Evolutionary conservation across 2,113 vertebrate genomes (phyloP).

Genomic region (Copsychus sechellarum): DNA sequence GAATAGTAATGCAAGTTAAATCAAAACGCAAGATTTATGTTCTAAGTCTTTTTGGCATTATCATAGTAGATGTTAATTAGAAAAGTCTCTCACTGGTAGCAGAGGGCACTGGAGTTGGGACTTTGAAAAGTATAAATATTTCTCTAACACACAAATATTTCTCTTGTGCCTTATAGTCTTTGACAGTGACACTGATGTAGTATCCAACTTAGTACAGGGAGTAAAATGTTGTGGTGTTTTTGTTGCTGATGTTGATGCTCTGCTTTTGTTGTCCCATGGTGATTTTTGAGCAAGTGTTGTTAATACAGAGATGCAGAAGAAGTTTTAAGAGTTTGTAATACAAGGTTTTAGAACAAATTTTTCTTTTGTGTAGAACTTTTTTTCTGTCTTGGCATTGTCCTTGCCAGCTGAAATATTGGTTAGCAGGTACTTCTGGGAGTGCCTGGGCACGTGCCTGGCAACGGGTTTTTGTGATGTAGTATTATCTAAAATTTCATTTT

Average conservation of each 20-base stretch:
- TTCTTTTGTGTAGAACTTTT: background rate
- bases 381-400: background rate
- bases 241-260: background rate
- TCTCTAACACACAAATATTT: background rate
- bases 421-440: background rate
- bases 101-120: background rate
- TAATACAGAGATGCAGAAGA: background rate
- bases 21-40: conserved; percentile 16
- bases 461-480: background rate
- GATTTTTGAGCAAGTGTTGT: background rate
- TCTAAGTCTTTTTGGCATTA: background rate
- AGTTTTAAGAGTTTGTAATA: background rate
- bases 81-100: conserved; percentile 10
- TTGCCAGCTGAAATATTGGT: background rate
- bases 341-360: background rate
- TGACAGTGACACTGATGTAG: background rate
- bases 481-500: background rate
- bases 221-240: background rate
- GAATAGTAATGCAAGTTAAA: conserved; percentile 25
- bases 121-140: background rate
- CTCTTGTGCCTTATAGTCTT: background rate
- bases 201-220: background rate
- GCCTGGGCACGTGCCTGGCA: background rate
- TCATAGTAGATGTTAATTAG: conserved; percentile 37
- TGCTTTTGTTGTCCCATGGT: background rate